Evolutionary conservation across 2,797 vertebrate genomes (phyloP).

Genomic region (Alosa sapidissima): DNA sequence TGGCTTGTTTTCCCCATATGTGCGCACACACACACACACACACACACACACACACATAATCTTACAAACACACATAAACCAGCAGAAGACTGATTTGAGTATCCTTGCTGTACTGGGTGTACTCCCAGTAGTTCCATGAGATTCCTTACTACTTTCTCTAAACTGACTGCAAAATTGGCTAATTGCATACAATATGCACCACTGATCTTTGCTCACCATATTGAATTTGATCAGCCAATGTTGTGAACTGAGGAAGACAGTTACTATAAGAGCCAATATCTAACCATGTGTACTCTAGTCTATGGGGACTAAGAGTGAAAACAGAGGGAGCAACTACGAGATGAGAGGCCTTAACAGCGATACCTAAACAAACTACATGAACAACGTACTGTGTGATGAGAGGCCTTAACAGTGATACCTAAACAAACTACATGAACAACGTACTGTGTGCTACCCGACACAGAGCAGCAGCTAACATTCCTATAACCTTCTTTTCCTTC

Average conservation of each 20-base stretch:
- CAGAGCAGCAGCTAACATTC: constrained; percentile 8
- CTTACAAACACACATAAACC: background rate
- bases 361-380: background rate
- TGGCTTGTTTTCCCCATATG: constrained; percentile 9
- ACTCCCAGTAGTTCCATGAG: background rate
- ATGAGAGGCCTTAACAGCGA: background rate
- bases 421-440: background rate
- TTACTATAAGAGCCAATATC: background rate
- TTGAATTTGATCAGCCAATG: background rate
- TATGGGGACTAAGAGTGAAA: background rate
- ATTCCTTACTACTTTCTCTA: background rate
- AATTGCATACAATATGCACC: background rate
- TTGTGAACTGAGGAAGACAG: background rate
- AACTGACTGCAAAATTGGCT: background rate
- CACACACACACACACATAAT: background rate
- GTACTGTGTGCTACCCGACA: background rate
- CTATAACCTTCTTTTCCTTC: constrained; percentile 13
- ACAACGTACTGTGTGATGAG: background rate
- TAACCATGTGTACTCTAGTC: background rate
- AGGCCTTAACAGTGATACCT: background rate
- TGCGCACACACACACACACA: too few species aligned
- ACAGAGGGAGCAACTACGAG: background rate
- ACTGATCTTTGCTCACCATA: background rate
- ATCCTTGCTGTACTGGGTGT: background rate
- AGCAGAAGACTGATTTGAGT: background rate